phyloP scores from a whole-genome alignment of 2,113 vertebrate genomes.

The Spermophilus dauricus region DNA sequence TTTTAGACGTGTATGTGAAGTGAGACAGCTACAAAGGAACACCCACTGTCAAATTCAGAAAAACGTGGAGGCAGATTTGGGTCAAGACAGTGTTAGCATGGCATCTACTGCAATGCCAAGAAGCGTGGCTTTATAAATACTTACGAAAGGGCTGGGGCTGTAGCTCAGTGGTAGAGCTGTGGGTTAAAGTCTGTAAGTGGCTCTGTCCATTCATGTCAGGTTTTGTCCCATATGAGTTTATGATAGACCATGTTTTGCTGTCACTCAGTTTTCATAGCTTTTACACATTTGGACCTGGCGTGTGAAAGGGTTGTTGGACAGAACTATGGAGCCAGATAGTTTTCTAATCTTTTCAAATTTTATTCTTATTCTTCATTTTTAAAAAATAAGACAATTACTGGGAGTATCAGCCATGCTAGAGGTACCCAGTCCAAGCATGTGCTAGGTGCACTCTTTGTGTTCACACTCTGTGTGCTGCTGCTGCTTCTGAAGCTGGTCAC shows the following conservation, averaged over 20 bases:
- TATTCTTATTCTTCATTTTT: neutral
- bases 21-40: no score
- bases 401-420: neutral
- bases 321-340: neutral
- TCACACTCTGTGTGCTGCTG: accelerated
- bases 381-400: neutral
- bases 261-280: neutral
- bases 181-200: neutral
- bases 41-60: neutral
- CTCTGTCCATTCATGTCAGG: neutral
- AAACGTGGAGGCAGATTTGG: neutral
- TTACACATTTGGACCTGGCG: neutral
- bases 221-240: neutral
- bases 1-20: neutral
- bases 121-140: neutral
- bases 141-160: no score
- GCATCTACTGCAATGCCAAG: neutral
- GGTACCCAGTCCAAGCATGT: neutral
- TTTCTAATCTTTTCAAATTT: neutral
- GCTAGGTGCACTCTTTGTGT: neutral
- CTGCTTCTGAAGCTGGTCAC: neutral
- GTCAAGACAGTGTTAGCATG: neutral
- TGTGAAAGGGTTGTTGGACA: neutral
- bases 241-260: neutral
- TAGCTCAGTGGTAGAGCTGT: neutral